Base-by-base conservation (phyloP, 2,888 invertebrate genomes). In the Mesochorus sp. region DNA sequence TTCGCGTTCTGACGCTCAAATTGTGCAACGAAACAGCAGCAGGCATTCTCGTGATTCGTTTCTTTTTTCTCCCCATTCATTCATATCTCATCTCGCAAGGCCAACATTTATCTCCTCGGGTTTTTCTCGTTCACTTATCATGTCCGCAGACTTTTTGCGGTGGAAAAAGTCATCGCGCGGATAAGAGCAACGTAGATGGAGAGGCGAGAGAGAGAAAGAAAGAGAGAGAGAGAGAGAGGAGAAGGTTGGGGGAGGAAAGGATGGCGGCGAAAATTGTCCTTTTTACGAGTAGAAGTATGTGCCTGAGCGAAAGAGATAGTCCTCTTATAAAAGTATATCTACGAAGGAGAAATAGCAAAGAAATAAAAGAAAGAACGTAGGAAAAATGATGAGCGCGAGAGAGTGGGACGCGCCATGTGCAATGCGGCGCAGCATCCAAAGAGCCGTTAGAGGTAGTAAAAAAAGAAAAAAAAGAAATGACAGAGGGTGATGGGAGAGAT, bases 251-350 rank as follows among this genome's bases (percentile, higher is more conserved):
- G 37, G n/a, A 78, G 75, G n/a, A n/a, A n/a, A n/a, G n/a, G n/a
- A n/a, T n/a, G n/a, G n/a, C 74, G 57, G 74, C 31, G 70, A 75
- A 78, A 78, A 70, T 74, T 78, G 78, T 75, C 68, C 78, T 78
- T 78, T 78, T 78, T 47, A 64, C 68, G 19, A 64, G 57, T 71
- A 44, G 39, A 66, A 55, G 55, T 61, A 59, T 66, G 59, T 28
- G 71, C 61, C 59, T 53, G 42, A 51, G 62, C 72, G 62, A 72
- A 51, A 47, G 57, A 51, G 59, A 17, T 39, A 39, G 59, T 76
- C 51, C 51, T 49, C 39, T 31, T 51, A 34, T 51, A 62, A 47
- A 74, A n/a, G n/a, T 55, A 47, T 62, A 39, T 21, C 6, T 24
- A 31, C 53, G 59, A 67, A 21, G 66, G 67, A 47, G 44, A 53